Conservation (phyloP, 1,140 invertebrate species). For the Meloidogyne floridensis region DNA sequence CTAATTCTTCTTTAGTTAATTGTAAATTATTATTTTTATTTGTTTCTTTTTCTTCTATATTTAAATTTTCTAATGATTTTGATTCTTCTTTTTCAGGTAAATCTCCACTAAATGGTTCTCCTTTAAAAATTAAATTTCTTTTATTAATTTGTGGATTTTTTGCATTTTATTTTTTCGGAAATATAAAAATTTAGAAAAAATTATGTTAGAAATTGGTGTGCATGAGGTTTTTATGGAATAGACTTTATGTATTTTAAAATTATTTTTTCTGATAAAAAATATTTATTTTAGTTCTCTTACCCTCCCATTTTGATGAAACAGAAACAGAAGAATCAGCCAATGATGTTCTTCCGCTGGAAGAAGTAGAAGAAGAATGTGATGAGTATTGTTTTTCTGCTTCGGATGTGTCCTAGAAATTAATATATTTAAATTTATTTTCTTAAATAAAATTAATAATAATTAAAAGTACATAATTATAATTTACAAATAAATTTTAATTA, state of each 20-base stretch:
- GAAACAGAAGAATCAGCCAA: background rate
- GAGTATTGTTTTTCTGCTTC: background rate
- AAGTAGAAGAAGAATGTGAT: background rate
- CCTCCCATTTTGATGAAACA: background rate
- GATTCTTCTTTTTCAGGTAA: background rate
- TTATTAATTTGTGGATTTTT: too few relatives aligned
- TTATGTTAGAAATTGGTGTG: too few relatives aligned
- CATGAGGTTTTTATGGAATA: too few relatives aligned
- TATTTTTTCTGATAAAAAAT: too few relatives aligned
- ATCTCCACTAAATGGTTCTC: background rate
- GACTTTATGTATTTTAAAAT: too few relatives aligned
- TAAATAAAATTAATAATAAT: too few relatives aligned
- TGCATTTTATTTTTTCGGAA: too few relatives aligned
- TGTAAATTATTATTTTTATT: background rate
- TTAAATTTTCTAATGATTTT: background rate
- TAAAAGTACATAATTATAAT: too few relatives aligned
- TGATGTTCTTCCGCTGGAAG: background rate
- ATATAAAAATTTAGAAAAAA: too few relatives aligned
- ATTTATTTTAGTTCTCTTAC: background rate
- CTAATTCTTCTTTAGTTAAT: slow-evolving; percentile 1
- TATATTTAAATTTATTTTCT: too few relatives aligned
- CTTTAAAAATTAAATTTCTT: too few relatives aligned
- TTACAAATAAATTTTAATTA: too few relatives aligned
- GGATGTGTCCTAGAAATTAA: background rate
- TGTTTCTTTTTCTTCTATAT: background rate